A percentile compares a stretch with the other conserved stretches of the same genome.
phyloP scores from a whole-genome alignment of 1,140 invertebrate species.

The Drosophila pectinifera region DNA sequence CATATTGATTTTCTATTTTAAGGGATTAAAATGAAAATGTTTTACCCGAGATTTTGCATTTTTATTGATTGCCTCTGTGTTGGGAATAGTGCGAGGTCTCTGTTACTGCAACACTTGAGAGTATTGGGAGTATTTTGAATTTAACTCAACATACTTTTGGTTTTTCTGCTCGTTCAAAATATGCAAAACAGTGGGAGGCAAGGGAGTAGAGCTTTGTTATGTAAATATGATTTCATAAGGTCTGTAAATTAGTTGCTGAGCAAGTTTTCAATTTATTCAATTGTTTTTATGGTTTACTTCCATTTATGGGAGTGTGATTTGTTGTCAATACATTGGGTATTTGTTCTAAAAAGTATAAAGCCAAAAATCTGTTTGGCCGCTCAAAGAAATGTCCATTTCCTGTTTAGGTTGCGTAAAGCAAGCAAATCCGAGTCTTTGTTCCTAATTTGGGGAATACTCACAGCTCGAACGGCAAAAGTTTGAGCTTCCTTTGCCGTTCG shows the following conservation, averaged over 20 bases:
- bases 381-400: conserved; percentile 42
- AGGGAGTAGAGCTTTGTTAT: conserved; percentile 8
- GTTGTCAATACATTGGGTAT: conserved; percentile 1
- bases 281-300: neutral
- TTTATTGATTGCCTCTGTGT: conserved; percentile 46
- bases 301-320: neutral
- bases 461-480: conserved; percentile 20
- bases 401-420: conserved; percentile 20
- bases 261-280: conserved; percentile 18
- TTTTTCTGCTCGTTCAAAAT: conserved; percentile 5
- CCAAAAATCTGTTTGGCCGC: conserved; percentile 9
- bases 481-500: conserved; percentile 37
- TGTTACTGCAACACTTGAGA: conserved; percentile 8
- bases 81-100: conserved; percentile 17
- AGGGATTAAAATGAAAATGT: conserved; percentile 57
- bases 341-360: conserved; percentile 5
- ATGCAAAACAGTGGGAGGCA: conserved; percentile 16
- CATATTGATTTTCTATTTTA: conserved; percentile 71
- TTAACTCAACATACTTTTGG: conserved; percentile 2
- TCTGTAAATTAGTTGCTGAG: conserved; percentile 6
- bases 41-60: conserved; percentile 41
- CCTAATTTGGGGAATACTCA: conserved; percentile 52
- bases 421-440: conserved; percentile 44
- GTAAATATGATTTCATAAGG: conserved; percentile 27
- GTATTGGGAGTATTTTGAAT: conserved; percentile 16